Conservation (phyloP, 2,888 invertebrate species). For the Heteromyza rotundicornis region DNA sequence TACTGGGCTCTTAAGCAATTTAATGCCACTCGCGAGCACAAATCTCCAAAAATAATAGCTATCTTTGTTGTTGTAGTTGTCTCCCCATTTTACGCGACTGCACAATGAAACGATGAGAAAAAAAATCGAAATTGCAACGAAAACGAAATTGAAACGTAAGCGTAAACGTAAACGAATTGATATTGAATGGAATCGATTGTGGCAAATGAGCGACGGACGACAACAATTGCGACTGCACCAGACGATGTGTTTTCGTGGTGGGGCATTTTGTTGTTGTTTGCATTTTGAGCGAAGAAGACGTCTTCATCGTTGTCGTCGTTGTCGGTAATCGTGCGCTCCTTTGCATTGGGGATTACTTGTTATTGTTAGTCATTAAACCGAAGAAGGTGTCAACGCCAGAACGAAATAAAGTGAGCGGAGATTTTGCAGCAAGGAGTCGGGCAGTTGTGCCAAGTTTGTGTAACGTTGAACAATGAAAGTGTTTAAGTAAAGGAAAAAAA, state of each 20-base stretch:
- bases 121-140: conserved; percentile 17
- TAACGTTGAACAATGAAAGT: too few relatives aligned
- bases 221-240: background rate
- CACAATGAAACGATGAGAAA: background rate
- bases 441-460: too few relatives aligned
- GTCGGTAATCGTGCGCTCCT: too few relatives aligned
- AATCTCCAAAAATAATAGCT: background rate
- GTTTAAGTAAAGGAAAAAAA: too few relatives aligned
- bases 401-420: too few relatives aligned
- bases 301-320: background rate
- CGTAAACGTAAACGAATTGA: background rate
- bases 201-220: conserved; percentile 4
- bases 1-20: too few relatives aligned
- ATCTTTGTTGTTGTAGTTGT: background rate
- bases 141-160: conserved; percentile 22
- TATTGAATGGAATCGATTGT: conserved; percentile 23
- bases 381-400: too few relatives aligned
- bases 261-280: conserved; percentile 30
- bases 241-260: background rate
- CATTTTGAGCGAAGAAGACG: conserved; percentile 33
- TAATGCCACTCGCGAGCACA: background rate
- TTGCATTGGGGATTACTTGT: too few relatives aligned
- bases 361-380: too few relatives aligned
- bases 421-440: too few relatives aligned
- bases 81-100: background rate